Percentiles rank a stretch among this genome's conserved stretches.
Evolutionary conservation across 2,888 invertebrate genomes (phyloP).

Genomic region (Sinhomidia bicolor): DNA sequence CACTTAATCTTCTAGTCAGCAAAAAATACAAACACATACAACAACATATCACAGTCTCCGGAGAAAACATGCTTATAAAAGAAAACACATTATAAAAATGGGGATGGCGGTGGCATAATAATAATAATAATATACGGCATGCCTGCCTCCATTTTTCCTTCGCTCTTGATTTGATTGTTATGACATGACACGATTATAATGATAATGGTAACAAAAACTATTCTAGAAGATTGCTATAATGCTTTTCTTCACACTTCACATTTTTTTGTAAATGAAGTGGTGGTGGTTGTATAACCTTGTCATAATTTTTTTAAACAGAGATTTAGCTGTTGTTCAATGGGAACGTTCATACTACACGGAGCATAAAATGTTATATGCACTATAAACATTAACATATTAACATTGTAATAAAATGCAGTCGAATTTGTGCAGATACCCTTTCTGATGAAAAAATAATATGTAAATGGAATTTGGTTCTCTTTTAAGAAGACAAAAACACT

Average conservation of each 20-base stretch:
- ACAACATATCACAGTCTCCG: no score
- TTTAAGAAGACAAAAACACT: no score
- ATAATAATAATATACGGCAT: background rate
- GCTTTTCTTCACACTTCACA: background rate
- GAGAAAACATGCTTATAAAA: constrained; percentile 29
- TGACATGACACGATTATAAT: constrained; percentile 14
- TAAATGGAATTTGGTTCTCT: no score
- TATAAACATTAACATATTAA: no score
- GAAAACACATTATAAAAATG: constrained; percentile 28
- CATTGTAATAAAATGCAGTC: background rate
- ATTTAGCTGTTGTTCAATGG: background rate
- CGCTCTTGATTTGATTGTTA: constrained; percentile 5
- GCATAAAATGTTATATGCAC: no score
- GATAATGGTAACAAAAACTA: background rate
- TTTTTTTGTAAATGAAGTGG: background rate
- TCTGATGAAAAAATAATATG: background rate
- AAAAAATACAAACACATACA: no score
- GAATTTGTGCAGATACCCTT: no score
- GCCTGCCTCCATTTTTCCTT: background rate
- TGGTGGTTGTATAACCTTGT: background rate
- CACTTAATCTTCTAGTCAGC: no score
- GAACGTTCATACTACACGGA: background rate
- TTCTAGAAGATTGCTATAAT: background rate
- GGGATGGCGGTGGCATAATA: background rate
- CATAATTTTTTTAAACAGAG: background rate